phyloP scores from a whole-genome alignment of 1,140 invertebrate species.

The Neuroterus valhalla region DNA sequence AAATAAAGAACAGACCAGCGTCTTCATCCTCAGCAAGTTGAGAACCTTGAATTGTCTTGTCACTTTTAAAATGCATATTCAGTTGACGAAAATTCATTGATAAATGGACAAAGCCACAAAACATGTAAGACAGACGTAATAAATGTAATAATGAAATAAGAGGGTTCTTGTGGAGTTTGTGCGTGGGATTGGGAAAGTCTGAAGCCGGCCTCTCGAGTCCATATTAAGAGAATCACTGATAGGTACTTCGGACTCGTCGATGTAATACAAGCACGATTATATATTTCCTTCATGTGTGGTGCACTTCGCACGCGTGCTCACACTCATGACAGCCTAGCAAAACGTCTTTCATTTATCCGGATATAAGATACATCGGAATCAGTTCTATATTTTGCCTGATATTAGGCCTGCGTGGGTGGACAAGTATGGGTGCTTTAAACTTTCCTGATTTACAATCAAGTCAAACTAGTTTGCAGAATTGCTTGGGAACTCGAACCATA shows the following conservation, averaged over 20 bases:
- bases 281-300: constrained; percentile 12
- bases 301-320: constrained; percentile 24
- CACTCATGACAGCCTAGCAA: constrained; percentile 27
- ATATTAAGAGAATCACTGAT: constrained; percentile 40
- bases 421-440: constrained; percentile 27
- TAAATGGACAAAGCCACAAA: constrained; percentile 3
- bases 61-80: no score
- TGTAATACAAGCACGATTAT: constrained; percentile 7
- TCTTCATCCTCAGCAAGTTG: not conserved
- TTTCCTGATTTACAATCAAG: constrained; percentile 17
- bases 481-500: constrained; percentile 21
- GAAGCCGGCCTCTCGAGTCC: constrained; percentile 43
- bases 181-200: constrained; percentile 55
- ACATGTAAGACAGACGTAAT: constrained; percentile 14
- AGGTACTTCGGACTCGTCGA: constrained; percentile 10
- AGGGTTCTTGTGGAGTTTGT: constrained; percentile 24
- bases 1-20: not conserved
- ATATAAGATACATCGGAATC: constrained; percentile 5
- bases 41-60: not conserved
- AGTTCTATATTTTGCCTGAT: constrained; percentile 25
- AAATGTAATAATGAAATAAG: constrained; percentile 19
- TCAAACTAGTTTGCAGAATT: constrained; percentile 9
- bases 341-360: constrained; percentile 22
- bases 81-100: constrained; percentile 14
- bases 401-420: constrained; percentile 19